phyloP scores from a whole-genome alignment of 2,797 vertebrate species.

The Sciurus carolinensis region DNA sequence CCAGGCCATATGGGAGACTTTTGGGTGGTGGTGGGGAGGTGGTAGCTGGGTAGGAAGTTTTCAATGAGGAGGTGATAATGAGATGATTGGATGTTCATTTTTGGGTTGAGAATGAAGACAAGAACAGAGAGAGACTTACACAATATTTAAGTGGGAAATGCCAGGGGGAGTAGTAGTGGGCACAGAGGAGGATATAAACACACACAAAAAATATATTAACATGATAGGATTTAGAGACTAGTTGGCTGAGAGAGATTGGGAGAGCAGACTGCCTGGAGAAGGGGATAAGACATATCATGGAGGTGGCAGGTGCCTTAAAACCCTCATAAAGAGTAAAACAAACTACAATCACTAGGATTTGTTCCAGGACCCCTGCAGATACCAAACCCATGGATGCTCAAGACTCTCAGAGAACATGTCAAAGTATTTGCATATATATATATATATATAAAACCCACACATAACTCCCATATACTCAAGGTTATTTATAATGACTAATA shows the following conservation, averaged over 20 bases:
- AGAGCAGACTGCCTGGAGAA: background rate
- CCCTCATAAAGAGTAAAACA: background rate
- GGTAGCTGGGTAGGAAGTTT: background rate
- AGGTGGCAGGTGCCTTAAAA: background rate
- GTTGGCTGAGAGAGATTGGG: background rate
- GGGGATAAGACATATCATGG: background rate
- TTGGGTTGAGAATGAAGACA: background rate
- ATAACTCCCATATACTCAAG: background rate
- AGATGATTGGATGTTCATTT: background rate
- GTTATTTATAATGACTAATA: background rate
- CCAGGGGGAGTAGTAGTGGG: background rate
- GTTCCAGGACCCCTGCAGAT: background rate
- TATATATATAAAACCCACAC: too few relatives aligned
- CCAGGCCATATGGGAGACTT: background rate
- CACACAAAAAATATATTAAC: background rate
- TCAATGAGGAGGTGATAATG: background rate
- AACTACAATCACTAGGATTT: background rate
- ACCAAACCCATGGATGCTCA: background rate
- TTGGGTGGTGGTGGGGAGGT: fast-evolving
- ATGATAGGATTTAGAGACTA: background rate
- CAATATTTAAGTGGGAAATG: background rate
- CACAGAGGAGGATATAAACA: background rate
- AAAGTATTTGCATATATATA: background rate
- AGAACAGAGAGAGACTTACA: background rate
- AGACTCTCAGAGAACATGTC: background rate